Evolutionary conservation across 2,797 vertebrate species (phyloP), one percentile per base, ranked within the genome.

Genomic region (Gorsachius magnificus): DNA sequence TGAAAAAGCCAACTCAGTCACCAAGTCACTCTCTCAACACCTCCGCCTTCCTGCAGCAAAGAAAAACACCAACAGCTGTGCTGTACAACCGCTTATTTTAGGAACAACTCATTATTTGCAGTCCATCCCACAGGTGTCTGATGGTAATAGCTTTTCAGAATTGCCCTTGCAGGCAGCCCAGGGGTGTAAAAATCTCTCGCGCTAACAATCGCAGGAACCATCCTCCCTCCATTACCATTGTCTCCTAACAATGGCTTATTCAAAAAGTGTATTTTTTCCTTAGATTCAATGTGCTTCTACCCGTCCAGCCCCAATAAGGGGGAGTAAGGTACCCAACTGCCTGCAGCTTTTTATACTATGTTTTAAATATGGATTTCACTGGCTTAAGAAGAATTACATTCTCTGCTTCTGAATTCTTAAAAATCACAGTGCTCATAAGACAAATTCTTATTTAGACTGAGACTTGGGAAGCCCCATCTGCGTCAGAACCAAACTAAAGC

Each of bases 61-160:
- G 83, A 81, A 91, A 94, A 95, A 72, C 24, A 84, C 64, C 71
- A 80, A 77, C 86, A 95, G 86, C 90, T 94, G 93, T 61, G 56
- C 66, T 69, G 11, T 63, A 65, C 2, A 1, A 72, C 2, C 4
- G 82, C 38, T 76, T 90, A 91, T 82, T 87, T 89, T 82, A 84
- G 68, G 70, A 96, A 87, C 45, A 82, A 70, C 36, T 88, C 6
- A 4, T 82, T 94, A 90, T 82, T 89, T 88, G 41, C 61, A 82
- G 60, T 66, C 83, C 74, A 58, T 90, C 68, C 68, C 86, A 94
- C 81, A 93, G 83, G 81, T 95, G 83, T 85, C 80, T 46, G 68
- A 92, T n/a, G 45, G 81, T 50, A 94, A 80, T 28, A 82, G 83
- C 80, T 95, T 83, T 90, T 80, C 57, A 61, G 85, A 84, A 79